These are phyloP conservation scores for Holothuria scabra DNA, from an alignment of 53 echinoderm and acorn worm genomes.

Conservation along the genomic window DNA sequence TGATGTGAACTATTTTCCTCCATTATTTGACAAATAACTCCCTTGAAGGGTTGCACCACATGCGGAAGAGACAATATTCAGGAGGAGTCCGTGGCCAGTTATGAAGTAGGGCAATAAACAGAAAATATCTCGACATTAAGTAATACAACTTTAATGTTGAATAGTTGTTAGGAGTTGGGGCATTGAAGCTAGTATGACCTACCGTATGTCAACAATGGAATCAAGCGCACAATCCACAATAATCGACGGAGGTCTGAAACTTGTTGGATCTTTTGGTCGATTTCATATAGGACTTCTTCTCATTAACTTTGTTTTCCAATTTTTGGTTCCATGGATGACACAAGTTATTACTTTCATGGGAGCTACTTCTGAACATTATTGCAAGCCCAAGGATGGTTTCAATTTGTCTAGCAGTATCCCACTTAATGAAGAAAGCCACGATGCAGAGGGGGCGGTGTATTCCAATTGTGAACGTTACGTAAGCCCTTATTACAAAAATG, in stretches of 20 bases:
- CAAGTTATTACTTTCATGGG: constrained; percentile 27
- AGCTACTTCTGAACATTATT: constrained; percentile 4
- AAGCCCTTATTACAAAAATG: not conserved
- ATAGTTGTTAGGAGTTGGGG: no score
- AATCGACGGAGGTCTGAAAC: constrained; percentile 14
- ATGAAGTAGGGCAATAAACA: no score
- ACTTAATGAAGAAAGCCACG: not conserved
- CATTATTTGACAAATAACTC: no score
- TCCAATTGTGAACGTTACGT: not conserved
- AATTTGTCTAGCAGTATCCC: not conserved
- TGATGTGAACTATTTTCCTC: no score
- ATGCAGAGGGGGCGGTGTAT: no score
- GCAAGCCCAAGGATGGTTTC: not conserved
- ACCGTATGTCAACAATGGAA: no score
- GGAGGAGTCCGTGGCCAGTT: no score
- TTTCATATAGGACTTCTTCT: constrained; percentile 1
- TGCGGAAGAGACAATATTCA: no score
- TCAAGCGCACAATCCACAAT: not conserved
- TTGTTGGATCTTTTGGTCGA: not conserved
- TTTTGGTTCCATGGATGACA: not conserved
- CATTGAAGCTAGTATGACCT: no score
- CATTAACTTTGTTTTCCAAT: not conserved
- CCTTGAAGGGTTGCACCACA: no score
- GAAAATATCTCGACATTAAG: no score
- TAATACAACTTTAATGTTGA: no score